These are phyloP conservation scores for Scaptomyza montana DNA, from an alignment of 1,140 invertebrate genomes.

Conservation along the genomic window DNA sequence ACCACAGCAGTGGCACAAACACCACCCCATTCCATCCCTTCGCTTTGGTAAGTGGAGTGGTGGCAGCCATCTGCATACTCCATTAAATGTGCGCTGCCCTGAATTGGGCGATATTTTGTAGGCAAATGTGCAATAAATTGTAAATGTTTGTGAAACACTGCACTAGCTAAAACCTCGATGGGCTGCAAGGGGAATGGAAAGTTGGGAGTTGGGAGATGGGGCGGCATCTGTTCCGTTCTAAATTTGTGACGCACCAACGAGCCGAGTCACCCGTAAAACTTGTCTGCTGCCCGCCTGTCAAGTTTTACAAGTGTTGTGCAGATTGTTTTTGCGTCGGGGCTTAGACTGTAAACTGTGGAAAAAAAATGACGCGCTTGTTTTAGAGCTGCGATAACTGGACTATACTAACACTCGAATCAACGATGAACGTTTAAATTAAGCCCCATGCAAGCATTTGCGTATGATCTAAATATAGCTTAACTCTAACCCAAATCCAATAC, in stretches of 20 bases:
- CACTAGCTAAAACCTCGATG: conserved; percentile 1
- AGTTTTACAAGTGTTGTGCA: conserved; percentile 78
- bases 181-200: background rate
- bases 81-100: conserved; percentile 54
- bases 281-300: conserved; percentile 78
- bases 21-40: no score
- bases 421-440: conserved; percentile 12
- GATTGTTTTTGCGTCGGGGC: conserved; percentile 62
- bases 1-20: background rate
- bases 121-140: conserved; percentile 83
- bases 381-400: conserved; percentile 58
- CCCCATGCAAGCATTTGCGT: background rate
- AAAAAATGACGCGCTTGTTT: conserved; percentile 56
- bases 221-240: conserved; percentile 53
- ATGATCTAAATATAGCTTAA: no score
- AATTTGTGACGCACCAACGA: conserved; percentile 61
- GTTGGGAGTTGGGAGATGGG: background rate
- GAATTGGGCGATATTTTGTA: conserved; percentile 80
- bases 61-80: conserved; percentile 48
- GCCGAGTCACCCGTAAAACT: conserved; percentile 62
- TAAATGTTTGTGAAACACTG: conserved; percentile 67
- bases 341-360: conserved; percentile 23
- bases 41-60: background rate
- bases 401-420: conserved; percentile 3
- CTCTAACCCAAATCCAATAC: no score